Evolutionary conservation across 2,888 invertebrate species (phyloP), one percentile per base, ranked within the genome.

Genomic region (Epirrhoe tristata): DNA sequence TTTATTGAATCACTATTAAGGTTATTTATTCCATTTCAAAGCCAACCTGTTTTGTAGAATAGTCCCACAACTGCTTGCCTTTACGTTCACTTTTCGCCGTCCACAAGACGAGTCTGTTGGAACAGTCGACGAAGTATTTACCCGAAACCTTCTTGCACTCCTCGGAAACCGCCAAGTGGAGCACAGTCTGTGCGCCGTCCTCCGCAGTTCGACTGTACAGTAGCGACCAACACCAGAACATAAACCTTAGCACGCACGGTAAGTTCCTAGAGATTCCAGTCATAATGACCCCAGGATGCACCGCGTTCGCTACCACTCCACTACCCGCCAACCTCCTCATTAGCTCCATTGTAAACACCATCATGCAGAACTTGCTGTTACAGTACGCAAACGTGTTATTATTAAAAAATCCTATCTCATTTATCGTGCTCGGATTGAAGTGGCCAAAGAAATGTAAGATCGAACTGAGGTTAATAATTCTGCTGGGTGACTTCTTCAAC

Each of bases 111-210:
- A 52, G 8, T 1, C 71, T 55, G n/a, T 52, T 61, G 16, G 94
- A 94, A 82, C 96, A 97, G 75, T 97, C 97, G 83, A 95, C 92
- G 75, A 94, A 97, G 43, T 74, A 74, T 43, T 66, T 58, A 66
- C 97, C 97, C 6, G 91, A 93, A 0, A 95, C 92, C 66, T 94
- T 92, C 67, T 94, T 93, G 5, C 96, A 90, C 74, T 96, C 96
- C 63, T 96, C 95, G 0, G 96, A 94, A 3, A 96, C 95, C 0
- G 96, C 95, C 61, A 96, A 80, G 75, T 95, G 94, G 56, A 97
- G 94, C 7, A 94, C 93, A 0, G 96, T 96, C 78, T 97, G 96
- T 0, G 96, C 96, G 0, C 97, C 97, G 81, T 96, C 95, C 71
- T 94, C 94, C 0, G 95, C 90, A 10, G 94, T 95, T 88, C 96